phyloP scores from a whole-genome alignment of 2,888 invertebrate genomes.

The Platypus cylindrus region DNA sequence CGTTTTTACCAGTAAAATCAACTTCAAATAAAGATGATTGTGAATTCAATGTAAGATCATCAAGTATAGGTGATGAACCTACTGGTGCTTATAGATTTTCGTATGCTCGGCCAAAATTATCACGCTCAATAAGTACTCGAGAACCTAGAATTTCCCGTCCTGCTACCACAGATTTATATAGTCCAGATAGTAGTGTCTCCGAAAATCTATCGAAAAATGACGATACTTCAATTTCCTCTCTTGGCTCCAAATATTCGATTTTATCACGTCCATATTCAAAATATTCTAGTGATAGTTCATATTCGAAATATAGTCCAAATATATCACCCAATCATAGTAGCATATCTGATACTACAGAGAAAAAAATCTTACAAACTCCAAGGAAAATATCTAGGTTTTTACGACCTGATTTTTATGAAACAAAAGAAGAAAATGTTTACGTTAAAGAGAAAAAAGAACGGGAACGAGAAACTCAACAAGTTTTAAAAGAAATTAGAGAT shows the following conservation, averaged over 20 bases:
- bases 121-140: constrained; percentile 22
- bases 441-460: constrained; percentile 50
- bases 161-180: constrained; percentile 19
- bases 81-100: constrained; percentile 19
- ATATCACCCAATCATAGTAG: constrained; percentile 14
- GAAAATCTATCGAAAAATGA: constrained; percentile 25
- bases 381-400: constrained; percentile 61
- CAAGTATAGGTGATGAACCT: constrained; percentile 23
- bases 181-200: constrained; percentile 31
- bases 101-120: constrained; percentile 21
- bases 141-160: constrained; percentile 20
- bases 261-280: constrained; percentile 21
- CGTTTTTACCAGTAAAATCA: constrained; percentile 26
- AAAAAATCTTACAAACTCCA: constrained; percentile 25
- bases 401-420: constrained; percentile 66
- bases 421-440: constrained; percentile 48
- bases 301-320: constrained; percentile 20
- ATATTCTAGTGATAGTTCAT: constrained; percentile 21
- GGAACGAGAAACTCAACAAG: constrained; percentile 55
- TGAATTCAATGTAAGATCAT: constrained; percentile 22
- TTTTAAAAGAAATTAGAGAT: constrained; percentile 54
- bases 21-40: constrained; percentile 15
- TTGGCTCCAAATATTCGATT: constrained; percentile 22
- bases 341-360: constrained; percentile 16
- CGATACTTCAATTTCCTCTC: constrained; percentile 18